phyloP scores from a whole-genome alignment of 2,113 vertebrate species.

The Phaethornis superciliosus region DNA sequence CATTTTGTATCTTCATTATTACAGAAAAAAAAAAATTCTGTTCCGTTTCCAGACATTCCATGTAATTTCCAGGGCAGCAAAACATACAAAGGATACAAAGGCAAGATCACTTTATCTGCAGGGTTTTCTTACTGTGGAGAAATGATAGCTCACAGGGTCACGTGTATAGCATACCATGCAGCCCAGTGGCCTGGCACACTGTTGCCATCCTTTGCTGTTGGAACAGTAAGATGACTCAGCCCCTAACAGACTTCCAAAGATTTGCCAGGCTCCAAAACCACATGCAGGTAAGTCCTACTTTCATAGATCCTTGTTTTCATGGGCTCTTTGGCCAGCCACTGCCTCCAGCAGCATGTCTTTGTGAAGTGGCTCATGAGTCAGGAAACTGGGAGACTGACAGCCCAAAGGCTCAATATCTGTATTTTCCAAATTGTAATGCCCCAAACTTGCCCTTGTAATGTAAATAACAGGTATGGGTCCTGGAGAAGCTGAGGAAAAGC shows the following conservation, averaged over 20 bases:
- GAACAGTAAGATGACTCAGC: neutral
- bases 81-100: neutral
- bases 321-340: neutral
- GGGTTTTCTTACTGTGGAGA: neutral
- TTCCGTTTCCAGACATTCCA: neutral
- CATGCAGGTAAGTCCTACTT: neutral
- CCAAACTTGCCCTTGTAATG: neutral
- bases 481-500: neutral
- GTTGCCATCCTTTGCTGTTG: neutral
- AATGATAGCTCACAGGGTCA: neutral
- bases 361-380: neutral
- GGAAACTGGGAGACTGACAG: neutral
- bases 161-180: neutral
- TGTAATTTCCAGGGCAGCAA: neutral
- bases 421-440: accelerated
- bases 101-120: neutral
- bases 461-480: neutral
- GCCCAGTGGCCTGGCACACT: neutral
- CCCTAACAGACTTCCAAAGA: neutral
- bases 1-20: neutral
- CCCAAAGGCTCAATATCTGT: neutral
- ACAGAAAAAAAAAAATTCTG: neutral
- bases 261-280: neutral
- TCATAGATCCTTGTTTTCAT: neutral
- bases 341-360: accelerated